Evolutionary conservation across 2,113 vertebrate genomes (phyloP), one percentile per base, ranked within the genome.

Genomic region (Paratilapia polleni): DNA sequence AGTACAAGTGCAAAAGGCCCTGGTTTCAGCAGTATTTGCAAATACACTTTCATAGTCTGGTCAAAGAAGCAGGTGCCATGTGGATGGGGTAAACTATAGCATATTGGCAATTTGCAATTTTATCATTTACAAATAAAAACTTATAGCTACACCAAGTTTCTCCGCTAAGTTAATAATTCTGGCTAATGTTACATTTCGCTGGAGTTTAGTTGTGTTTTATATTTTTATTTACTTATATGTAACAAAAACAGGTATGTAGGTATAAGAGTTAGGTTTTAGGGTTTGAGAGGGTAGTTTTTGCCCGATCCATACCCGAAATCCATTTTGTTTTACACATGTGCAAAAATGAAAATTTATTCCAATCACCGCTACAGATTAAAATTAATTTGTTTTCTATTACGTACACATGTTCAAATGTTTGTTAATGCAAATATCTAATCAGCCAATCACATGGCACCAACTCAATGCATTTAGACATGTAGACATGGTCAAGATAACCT

Each of bases 1-100:
- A n/a, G 47, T 20, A 61, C 68, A 47, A 36, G 60, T 73, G 20
- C 7, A 54, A 20, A 20, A 20, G 7, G 3, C 41, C 41, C 41
- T 43, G 38, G 1, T 54, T 47, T 22, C 8, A 86, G 54, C 9
- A 17, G 66, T 56, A 56, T 88, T 86, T 84, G 66, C 59, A 87
- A 80, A 76, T 43, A 63, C 6, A 38, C 3, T 62, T 57, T 57
- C 0, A 77, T 3, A 11, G 4, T 49, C 54, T n/a, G 24, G 26
- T 57, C 11, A 26, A 10, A 66, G 61, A 73, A 31, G 20, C 19
- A n/a, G 26, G 24, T 73, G 66, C 43, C 43, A 73, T 31, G 43
- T 70, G 24, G 41, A 43, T 43, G 41, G 41, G 14, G 41, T 43
- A 14, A 43, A 70, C 49, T 70, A 49, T 0, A 2, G 43, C 49